These are phyloP conservation scores for Platichthys stellatus DNA, from an alignment of 2,113 vertebrate genomes.

Conservation along the genomic window DNA sequence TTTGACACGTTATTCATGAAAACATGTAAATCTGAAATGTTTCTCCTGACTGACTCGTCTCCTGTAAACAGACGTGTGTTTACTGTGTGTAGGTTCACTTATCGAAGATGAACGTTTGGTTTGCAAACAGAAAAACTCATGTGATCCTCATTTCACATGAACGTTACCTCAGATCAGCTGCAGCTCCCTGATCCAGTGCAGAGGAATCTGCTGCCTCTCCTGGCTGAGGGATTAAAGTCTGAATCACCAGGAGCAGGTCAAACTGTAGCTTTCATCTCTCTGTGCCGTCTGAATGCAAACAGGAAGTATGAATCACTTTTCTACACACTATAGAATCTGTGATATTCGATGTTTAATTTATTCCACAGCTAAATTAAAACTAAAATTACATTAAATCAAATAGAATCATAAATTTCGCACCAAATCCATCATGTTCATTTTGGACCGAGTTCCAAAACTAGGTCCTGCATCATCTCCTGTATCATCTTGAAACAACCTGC, in stretches of 20 bases:
- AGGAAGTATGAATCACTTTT: too few relatives aligned
- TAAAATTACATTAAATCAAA: too few relatives aligned
- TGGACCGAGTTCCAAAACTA: too few relatives aligned
- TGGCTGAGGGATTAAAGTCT: conserved; percentile 27
- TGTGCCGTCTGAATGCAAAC: not conserved
- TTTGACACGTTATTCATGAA: not conserved
- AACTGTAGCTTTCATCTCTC: conserved; percentile 9
- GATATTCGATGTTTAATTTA: too few relatives aligned
- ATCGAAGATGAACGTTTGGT: not conserved
- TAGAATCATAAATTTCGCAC: too few relatives aligned
- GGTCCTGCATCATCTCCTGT: too few relatives aligned
- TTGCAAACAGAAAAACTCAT: not conserved
- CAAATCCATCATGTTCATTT: too few relatives aligned
- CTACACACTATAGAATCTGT: not conserved
- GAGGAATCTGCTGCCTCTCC: not conserved
- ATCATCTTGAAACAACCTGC: too few relatives aligned
- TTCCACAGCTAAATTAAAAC: too few relatives aligned
- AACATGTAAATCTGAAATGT: not conserved
- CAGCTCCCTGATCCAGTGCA: not conserved
- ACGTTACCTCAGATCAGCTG: not conserved
- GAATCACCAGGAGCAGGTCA: conserved; percentile 12
- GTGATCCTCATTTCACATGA: not conserved
- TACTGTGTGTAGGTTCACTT: not conserved
- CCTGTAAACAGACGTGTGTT: not conserved
- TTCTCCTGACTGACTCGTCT: too few relatives aligned